These are phyloP conservation scores for Lutraria lutraria DNA, from an alignment of 2,888 invertebrate species.

Conservation along the genomic window DNA sequence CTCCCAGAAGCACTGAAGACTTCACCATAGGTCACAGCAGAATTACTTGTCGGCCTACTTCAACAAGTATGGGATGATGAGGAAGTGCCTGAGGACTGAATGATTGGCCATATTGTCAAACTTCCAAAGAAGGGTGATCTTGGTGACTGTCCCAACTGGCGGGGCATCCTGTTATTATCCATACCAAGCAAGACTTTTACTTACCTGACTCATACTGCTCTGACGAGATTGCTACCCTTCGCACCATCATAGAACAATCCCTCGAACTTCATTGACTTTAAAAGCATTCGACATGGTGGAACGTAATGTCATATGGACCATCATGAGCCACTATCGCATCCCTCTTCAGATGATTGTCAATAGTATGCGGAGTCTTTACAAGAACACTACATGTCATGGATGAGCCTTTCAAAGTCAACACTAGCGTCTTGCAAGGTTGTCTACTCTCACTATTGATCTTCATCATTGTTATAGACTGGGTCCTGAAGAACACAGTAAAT, in stretches of 20 bases:
- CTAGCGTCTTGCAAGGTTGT: too few species aligned
- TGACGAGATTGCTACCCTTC: not conserved
- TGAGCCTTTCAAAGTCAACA: too few species aligned
- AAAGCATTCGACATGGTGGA: conserved; percentile 47
- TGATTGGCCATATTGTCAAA: conserved; percentile 4
- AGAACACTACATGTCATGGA: not conserved
- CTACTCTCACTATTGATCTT: too few species aligned
- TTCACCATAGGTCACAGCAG: not conserved
- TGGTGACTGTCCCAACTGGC: conserved; percentile 23
- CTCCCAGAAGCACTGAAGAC: conserved; percentile 43
- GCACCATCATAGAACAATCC: conserved; percentile 20
- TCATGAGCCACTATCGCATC: conserved; percentile 23
- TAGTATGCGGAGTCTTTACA: not conserved
- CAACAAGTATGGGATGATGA: conserved; percentile 29
- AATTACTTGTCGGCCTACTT: not conserved
- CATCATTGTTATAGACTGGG: too few species aligned
- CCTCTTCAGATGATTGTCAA: not conserved
- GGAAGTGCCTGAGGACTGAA: conserved; percentile 30
- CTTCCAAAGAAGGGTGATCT: conserved; percentile 19
- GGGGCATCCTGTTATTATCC: conserved; percentile 17
- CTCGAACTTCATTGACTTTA: conserved; percentile 37
- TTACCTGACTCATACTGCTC: conserved; percentile 17
- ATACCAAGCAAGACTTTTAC: not conserved
- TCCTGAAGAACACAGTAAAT: too few species aligned
- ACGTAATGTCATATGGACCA: conserved; percentile 25